Evolutionary conservation across 1,140 invertebrate species (phyloP).

Genomic region (Achatina immaculata): DNA sequence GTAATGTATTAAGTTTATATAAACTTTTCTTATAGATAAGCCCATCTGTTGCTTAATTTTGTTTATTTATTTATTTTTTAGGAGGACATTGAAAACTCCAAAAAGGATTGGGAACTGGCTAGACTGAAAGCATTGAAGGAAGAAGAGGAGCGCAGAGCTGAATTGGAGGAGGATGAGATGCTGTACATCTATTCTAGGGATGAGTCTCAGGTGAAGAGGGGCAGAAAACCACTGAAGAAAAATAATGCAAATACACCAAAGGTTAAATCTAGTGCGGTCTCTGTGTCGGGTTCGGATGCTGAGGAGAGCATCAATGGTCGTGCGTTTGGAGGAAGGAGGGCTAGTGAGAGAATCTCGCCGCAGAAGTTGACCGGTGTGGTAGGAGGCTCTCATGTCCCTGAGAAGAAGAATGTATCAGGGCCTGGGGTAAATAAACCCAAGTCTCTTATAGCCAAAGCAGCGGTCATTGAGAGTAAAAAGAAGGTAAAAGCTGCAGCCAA

Average conservation of each 20-base stretch:
- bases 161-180: constrained; percentile 81
- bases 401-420: background rate
- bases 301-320: constrained; percentile 16
- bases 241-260: constrained; percentile 17
- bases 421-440: background rate
- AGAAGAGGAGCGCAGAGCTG: constrained; percentile 72
- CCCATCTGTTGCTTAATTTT: background rate
- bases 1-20: background rate
- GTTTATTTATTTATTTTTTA: too few relatives aligned
- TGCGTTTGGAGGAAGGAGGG: background rate
- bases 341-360: background rate
- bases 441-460: constrained; percentile 17
- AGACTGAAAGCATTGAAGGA: constrained; percentile 78
- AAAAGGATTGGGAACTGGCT: constrained; percentile 93
- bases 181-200: constrained; percentile 69
- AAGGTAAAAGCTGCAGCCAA: constrained; percentile 30
- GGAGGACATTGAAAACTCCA: constrained; percentile 78
- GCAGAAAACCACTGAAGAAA: constrained; percentile 32
- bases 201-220: constrained; percentile 65
- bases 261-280: background rate
- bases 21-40: background rate
- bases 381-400: background rate
- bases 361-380: background rate
- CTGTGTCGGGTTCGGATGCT: constrained; percentile 21
- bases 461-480: constrained; percentile 15